Percentiles rank a stretch among this genome's conserved stretches.
Evolutionary conservation across 2,113 vertebrate species (phyloP).

Genomic region (Indicator indicator): DNA sequence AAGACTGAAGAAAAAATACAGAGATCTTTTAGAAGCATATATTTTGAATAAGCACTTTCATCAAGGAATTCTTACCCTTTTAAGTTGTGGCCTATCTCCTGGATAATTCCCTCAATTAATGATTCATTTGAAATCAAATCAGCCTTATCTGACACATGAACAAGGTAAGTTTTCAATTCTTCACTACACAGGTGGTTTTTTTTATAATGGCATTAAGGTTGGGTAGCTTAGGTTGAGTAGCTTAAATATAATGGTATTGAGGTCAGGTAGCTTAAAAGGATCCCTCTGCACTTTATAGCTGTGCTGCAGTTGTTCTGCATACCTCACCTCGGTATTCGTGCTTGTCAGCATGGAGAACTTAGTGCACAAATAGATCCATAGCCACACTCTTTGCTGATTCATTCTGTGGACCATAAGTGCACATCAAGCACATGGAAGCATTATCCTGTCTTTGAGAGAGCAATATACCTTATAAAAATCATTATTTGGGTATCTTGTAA

Average conservation of each 20-base stretch:
- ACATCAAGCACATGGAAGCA: neutral
- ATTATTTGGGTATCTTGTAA: neutral
- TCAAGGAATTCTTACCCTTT: neutral
- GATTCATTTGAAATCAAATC: neutral
- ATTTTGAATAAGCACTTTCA: neutral
- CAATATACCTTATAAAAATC: neutral
- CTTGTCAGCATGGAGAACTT: neutral
- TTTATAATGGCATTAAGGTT: neutral
- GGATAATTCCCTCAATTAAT: neutral
- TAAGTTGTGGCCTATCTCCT: neutral
- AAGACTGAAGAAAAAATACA: neutral
- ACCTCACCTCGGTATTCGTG: neutral
- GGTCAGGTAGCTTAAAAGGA: neutral
- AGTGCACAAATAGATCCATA: neutral
- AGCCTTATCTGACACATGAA: neutral
- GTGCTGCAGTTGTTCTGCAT: neutral
- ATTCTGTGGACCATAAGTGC: neutral
- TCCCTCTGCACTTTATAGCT: neutral
- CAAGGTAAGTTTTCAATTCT: neutral
- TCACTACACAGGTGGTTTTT: accelerated
- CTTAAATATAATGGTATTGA: neutral
- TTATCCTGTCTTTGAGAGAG: neutral
- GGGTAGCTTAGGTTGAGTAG: too few relatives aligned
- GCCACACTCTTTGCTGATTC: neutral
- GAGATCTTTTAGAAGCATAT: neutral